A percentile compares a stretch with the other conserved stretches of the same genome.
Conservation (phyloP, 2,797 vertebrate species). For the Microchirus variegatus region DNA sequence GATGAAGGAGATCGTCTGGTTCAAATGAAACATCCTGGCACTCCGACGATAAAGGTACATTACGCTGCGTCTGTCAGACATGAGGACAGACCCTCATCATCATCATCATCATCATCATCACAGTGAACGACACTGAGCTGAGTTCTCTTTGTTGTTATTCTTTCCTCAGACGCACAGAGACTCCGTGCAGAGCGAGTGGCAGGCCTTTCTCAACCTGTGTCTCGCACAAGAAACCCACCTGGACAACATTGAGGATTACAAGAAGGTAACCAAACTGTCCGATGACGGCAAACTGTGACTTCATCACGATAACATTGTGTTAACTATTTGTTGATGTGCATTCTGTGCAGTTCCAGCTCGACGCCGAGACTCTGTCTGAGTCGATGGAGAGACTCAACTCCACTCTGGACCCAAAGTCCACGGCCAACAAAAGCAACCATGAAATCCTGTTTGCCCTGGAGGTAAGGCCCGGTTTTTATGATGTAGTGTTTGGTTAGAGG, state of each 20-base stretch:
- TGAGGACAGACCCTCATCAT: background rate
- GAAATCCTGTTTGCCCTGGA: constrained; percentile 86
- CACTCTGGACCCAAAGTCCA: constrained; percentile 82
- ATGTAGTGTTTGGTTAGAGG: no score
- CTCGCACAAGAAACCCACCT: constrained; percentile 91
- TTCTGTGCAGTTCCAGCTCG: constrained; percentile 88
- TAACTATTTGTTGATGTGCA: background rate
- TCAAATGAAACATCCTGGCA: constrained; percentile 84
- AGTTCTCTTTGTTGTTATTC: background rate
- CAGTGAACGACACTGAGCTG: background rate
- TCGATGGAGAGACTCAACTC: constrained; percentile 84
- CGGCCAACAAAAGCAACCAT: constrained; percentile 76
- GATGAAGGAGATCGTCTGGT: constrained; percentile 83
- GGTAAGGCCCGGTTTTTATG: constrained; percentile 70
- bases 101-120: no score
- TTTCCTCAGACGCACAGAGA: constrained; percentile 83
- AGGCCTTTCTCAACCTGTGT: constrained; percentile 91
- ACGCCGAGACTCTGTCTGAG: constrained; percentile 82
- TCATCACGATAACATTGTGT: background rate
- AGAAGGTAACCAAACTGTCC: constrained; percentile 79
- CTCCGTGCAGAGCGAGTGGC: constrained; percentile 87
- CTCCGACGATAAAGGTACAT: constrained; percentile 81
- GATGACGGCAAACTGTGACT: background rate
- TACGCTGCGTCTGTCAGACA: background rate
- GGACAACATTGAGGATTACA: constrained; percentile 87